Base-by-base conservation (phyloP, 2,797 vertebrate genomes). In the Numenius phaeopus region DNA sequence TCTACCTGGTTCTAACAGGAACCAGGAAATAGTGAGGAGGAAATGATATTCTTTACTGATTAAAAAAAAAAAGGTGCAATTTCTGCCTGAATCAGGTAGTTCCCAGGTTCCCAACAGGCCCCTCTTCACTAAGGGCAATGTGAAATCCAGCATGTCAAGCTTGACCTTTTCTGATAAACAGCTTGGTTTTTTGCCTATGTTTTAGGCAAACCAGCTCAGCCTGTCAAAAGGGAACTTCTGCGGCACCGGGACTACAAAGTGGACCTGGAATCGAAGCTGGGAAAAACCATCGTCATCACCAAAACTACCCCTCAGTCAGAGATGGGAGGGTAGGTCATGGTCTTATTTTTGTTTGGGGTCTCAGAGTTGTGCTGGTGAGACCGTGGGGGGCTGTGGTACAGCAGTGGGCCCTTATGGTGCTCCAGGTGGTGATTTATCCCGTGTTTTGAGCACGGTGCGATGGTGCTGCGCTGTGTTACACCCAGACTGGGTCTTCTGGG, bases 161-260 rank as follows among this genome's bases (percentile, higher is more conserved):
- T 49, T 76, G 42, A 58, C 7, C 14, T 79, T 65, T 72, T 54
- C 26, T 72, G 44, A 40, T 49, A 27, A 73, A 15, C 9, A 3
- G 6, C 70, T 49, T 3, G 20, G 0, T 0, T 24, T 77, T 82
- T 58, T 62, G 42, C 24, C 55, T 95, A 5, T 91, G 7, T 96
- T 96, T 77, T 85, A 99, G 99, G 99, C 95, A 99, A 99, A 98
- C 98, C 98, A 3, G 97, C 98, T 88, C 98, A 98, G n/a, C 99
- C 99, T 0, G 98, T 99, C 96, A 99, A 99, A 96, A 98, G 99
- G 65, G 99, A 99, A 75, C 98, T 99, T 59, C 98, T 99, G 82
- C 99, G 99, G 30, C 99, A 99, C 98, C 97, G 99, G 84, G 99
- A 99, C 98, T 99, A 99, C 96, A 99, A 99, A 78, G 99, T 99